phyloP scores from a whole-genome alignment of 1,140 invertebrate species.

The Dendroctonus valens region DNA sequence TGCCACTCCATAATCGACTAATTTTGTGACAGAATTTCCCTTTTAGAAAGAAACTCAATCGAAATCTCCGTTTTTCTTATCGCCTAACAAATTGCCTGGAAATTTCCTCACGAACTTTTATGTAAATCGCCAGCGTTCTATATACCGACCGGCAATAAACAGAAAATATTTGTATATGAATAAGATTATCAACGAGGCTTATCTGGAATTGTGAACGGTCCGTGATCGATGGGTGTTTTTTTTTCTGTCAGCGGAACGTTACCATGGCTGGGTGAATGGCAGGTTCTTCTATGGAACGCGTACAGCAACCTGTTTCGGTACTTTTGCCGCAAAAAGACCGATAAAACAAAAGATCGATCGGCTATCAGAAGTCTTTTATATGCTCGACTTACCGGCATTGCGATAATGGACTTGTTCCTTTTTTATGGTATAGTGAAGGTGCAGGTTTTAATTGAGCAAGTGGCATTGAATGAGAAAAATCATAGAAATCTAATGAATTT shows the following conservation, averaged over 20 bases:
- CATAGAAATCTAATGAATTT: too few species aligned
- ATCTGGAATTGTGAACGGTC: conserved; percentile 12
- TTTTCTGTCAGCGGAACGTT: conserved; percentile 21
- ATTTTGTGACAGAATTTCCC: neutral
- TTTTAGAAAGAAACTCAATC: neutral
- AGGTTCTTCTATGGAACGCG: conserved; percentile 7
- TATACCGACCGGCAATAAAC: conserved; percentile 5
- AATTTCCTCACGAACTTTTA: conserved; percentile 4
- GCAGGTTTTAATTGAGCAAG: too few species aligned
- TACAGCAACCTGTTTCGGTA: conserved; percentile 20
- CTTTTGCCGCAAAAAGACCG: conserved; percentile 21
- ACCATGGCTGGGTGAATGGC: conserved; percentile 4
- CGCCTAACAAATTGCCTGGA: neutral
- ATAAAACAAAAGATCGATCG: conserved; percentile 25
- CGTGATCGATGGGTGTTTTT: conserved; percentile 16
- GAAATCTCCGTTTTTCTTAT: conserved; percentile 1
- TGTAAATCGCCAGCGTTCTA: conserved; percentile 2
- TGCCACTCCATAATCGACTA: too few species aligned
- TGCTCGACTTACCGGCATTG: conserved; percentile 6
- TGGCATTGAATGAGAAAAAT: too few species aligned
- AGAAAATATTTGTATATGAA: conserved; percentile 23
- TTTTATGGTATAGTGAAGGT: neutral
- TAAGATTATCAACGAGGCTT: conserved; percentile 16
- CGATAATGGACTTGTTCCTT: neutral
- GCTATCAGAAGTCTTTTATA: conserved; percentile 18